These are phyloP conservation scores for Panagrolaimus sp. DNA, from an alignment of 1,140 invertebrate genomes.

Conservation along the genomic window DNA sequence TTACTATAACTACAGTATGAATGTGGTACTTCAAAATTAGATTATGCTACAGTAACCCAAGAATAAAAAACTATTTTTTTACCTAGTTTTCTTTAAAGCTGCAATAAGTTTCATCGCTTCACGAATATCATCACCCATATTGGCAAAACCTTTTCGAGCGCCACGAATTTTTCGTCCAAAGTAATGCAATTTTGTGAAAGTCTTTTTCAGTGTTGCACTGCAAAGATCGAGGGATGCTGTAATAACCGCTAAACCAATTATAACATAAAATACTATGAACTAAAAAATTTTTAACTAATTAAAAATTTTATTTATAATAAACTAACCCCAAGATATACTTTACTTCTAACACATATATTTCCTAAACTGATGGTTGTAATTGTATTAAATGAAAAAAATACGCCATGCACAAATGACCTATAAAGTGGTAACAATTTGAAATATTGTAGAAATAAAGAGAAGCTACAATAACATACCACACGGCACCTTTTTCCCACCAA, in stretches of 20 bases:
- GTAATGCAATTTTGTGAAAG: conserved; percentile 57
- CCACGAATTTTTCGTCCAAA: conserved; percentile 57
- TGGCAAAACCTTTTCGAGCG: conserved; percentile 48
- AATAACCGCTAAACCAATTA: conserved; percentile 56
- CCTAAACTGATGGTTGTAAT: conserved; percentile 57
- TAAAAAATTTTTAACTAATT: conserved; percentile 27
- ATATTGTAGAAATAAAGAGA: neutral
- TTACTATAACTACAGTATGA: neutral
- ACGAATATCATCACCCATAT: conserved; percentile 55
- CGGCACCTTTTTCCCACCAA: conserved; percentile 49
- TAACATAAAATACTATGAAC: conserved; percentile 54
- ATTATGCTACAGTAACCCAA: conserved; percentile 18
- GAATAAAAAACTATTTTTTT: no score
- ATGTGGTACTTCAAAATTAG: no score
- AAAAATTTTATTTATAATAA: conserved; percentile 11
- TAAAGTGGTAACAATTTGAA: conserved; percentile 18
- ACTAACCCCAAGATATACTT: conserved; percentile 49
- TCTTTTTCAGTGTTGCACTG: conserved; percentile 52
- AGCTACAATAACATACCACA: conserved; percentile 38
- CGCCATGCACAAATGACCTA: conserved; percentile 56
- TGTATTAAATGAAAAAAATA: conserved; percentile 58
- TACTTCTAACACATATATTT: conserved; percentile 53
- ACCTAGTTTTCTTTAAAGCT: conserved; percentile 57
- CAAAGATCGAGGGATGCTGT: conserved; percentile 55
- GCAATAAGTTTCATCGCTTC: conserved; percentile 58